These are phyloP conservation scores for Netelia fuscicornis DNA, from an alignment of 2,888 invertebrate genomes.

Conservation along the genomic window DNA sequence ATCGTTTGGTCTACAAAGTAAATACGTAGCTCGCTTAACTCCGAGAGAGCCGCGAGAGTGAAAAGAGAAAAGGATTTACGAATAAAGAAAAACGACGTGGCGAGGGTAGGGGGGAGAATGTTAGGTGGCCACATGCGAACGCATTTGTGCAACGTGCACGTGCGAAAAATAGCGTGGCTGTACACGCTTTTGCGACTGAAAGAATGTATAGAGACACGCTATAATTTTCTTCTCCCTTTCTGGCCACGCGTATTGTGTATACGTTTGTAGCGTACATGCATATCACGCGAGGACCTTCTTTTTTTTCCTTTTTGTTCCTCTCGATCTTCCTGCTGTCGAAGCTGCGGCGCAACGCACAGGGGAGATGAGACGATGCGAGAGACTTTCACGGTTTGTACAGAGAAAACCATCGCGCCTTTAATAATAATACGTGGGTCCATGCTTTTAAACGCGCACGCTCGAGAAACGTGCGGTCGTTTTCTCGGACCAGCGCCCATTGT, in stretches of 20 bases:
- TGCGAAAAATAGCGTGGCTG: slow-evolving; percentile 17
- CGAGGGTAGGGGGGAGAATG: slow-evolving; percentile 14
- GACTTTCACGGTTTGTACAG: slow-evolving; percentile 61
- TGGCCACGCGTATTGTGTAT: slow-evolving; percentile 38
- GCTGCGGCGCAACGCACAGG: background rate
- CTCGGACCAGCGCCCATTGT: slow-evolving; percentile 25
- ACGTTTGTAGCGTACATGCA: slow-evolving; percentile 29
- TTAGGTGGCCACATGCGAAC: background rate
- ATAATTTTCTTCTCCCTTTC: slow-evolving; percentile 62
- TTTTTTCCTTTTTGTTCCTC: background rate
- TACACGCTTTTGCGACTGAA: slow-evolving; percentile 49
- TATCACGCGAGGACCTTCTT: slow-evolving; percentile 26
- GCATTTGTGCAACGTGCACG: slow-evolving; percentile 17
- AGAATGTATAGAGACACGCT: slow-evolving; percentile 39
- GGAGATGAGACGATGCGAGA: background rate
- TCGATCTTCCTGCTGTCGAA: background rate
- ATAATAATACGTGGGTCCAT: slow-evolving; percentile 62
- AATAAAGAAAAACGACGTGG: background rate
- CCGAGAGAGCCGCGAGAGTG: slow-evolving; percentile 9
- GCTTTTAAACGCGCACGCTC: slow-evolving; percentile 35
- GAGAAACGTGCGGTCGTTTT: background rate
- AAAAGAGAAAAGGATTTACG: slow-evolving; percentile 15
- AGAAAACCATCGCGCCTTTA: slow-evolving; percentile 61
- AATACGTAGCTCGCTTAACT: slow-evolving; percentile 37
- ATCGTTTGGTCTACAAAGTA: slow-evolving; percentile 48